Evolutionary conservation across 2,113 vertebrate species (phyloP).

Genomic region (Beaufortia kweichowensis): DNA sequence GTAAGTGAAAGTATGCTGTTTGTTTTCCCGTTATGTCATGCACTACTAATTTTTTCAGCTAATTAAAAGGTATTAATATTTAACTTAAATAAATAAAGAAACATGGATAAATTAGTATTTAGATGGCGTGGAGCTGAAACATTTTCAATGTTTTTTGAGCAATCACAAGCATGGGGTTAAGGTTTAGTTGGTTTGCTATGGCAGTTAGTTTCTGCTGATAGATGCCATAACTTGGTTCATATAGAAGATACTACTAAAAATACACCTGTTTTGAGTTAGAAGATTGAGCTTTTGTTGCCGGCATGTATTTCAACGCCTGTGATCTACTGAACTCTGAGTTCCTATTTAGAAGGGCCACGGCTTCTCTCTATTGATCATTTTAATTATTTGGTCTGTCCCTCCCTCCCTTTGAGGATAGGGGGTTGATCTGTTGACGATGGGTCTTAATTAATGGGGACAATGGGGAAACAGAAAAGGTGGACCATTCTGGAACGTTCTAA

Average conservation of each 20-base stretch:
- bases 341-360: conserved; percentile 72
- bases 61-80: conserved; percentile 11
- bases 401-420: conserved; percentile 62
- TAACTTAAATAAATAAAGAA: not conserved
- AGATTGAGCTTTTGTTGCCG: not conserved
- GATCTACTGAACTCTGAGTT: conserved; percentile 50
- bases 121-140: not conserved
- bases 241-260: not conserved
- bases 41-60: not conserved
- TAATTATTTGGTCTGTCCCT: conserved; percentile 78
- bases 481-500: conserved; percentile 60
- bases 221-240: too few relatives aligned
- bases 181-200: too few relatives aligned
- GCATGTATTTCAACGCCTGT: conserved; percentile 12
- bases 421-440: conserved; percentile 64
- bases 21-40: not conserved
- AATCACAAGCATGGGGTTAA: too few relatives aligned
- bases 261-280: not conserved
- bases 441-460: conserved; percentile 80
- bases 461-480: conserved; percentile 66
- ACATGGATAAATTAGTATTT: not conserved
- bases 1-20: not conserved
- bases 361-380: conserved; percentile 77
- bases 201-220: too few relatives aligned
- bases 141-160: not conserved